phyloP scores from a whole-genome alignment of 2,888 invertebrate genomes.

The Cataglyphis rosenhaueri region DNA sequence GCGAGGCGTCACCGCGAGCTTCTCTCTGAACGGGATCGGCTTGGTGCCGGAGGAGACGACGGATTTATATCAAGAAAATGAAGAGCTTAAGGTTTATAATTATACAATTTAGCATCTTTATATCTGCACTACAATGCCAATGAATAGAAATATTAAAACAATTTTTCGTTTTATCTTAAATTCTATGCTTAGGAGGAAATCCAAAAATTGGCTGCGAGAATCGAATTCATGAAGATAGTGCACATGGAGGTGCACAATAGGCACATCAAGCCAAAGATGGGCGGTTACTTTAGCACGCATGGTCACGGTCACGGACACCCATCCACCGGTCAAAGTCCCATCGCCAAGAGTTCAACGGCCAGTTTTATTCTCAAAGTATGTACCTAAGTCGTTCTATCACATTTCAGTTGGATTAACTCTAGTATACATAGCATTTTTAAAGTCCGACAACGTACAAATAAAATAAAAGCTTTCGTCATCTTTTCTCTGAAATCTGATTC shows the following conservation, averaged over 20 bases:
- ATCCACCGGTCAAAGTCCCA: conserved; percentile 78
- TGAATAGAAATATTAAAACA: not conserved
- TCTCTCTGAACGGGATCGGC: conserved; percentile 94
- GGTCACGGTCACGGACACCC: conserved; percentile 76
- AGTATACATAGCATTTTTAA: not conserved
- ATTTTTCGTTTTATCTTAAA: not conserved
- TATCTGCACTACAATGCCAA: not conserved
- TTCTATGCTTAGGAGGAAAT: conserved; percentile 91
- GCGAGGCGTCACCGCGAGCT: conserved; percentile 93
- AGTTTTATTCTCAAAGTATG: conserved; percentile 81
- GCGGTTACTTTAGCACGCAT: conserved; percentile 91
- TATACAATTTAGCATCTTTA: not conserved
- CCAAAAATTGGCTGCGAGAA: conserved; percentile 95
- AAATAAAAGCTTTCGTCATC: not conserved
- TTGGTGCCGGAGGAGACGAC: conserved; percentile 94
- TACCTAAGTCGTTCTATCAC: conserved; percentile 62
- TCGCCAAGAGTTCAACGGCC: conserved; percentile 79
- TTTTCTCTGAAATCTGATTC: not conserved
- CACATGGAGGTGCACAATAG: conserved; percentile 97
- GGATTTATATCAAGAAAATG: conserved; percentile 95
- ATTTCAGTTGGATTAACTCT: not conserved
- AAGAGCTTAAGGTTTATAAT: conserved; percentile 92
- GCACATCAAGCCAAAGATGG: conserved; percentile 93
- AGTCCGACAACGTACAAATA: not conserved
- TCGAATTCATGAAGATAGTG: conserved; percentile 97